Evolutionary conservation across 2,797 vertebrate species (phyloP).

Genomic region (Rhabdomys pumilio): DNA sequence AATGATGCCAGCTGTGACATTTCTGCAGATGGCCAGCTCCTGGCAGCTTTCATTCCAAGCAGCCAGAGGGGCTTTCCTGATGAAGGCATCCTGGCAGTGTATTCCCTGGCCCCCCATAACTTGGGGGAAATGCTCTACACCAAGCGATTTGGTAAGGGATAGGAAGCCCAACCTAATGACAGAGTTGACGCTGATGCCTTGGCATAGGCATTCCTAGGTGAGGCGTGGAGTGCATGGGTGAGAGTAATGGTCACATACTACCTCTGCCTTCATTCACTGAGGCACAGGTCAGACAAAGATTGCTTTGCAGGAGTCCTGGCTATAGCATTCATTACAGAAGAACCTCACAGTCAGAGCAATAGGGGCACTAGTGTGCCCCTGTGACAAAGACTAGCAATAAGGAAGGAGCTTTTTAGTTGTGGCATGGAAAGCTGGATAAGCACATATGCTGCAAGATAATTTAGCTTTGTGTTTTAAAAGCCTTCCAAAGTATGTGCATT

Average conservation of each 20-base stretch:
- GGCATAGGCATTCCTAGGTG: conserved; percentile 55
- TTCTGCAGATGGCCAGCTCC: conserved; percentile 97
- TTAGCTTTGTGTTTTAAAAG: conserved; percentile 32
- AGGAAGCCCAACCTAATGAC: conserved; percentile 37
- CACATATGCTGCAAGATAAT: not conserved
- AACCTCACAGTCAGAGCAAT: not conserved
- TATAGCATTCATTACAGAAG: not conserved
- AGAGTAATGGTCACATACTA: not conserved
- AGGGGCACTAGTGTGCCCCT: not conserved
- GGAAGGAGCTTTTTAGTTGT: not conserved
- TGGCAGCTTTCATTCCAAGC: conserved; percentile 99
- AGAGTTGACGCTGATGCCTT: conserved; percentile 57
- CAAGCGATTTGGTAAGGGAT: conserved; percentile 96
- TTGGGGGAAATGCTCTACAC: conserved; percentile 99
- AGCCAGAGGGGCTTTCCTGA: conserved; percentile 98
- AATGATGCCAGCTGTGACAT: conserved; percentile 99
- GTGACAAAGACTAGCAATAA: not conserved
- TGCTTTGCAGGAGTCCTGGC: not conserved
- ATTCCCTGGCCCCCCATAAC: conserved; percentile 99
- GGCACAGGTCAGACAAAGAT: conserved; percentile 18
- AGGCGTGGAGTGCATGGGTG: conserved; percentile 48
- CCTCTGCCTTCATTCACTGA: not conserved
- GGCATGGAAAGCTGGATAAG: not conserved
- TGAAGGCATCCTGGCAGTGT: conserved; percentile 98
- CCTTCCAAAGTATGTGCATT: not conserved